Base-by-base conservation (phyloP, 2,888 invertebrate species). In the Mycalesis mineus region DNA sequence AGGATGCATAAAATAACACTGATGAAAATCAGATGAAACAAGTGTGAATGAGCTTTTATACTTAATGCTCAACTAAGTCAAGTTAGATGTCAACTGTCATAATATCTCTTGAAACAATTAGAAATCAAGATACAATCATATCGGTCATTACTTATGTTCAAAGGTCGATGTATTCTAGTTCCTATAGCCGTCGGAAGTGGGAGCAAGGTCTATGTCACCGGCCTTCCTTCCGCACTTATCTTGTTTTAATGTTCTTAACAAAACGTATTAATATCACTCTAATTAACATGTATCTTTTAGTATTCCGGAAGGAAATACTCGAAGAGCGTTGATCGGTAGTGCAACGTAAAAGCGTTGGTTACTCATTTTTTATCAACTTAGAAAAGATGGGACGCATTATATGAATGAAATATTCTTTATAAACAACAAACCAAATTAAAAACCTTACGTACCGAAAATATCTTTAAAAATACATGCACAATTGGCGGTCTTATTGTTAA, bases 141-240 rank as follows among this genome's bases (percentile, higher is more conserved):
- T 54, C 41, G 56, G 42, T 56, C 56, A 47, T 54, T 33, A 56
- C 48, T 57, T n/a, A 47, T 39, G 39, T 40, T 17, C 13, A 65
- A 69, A 78, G 78, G 75, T 65, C 75, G 67, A 60, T 65, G 64
- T 62, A 64, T 68, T 64, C 67, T 69, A 70, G 73, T 78, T 80
- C 78, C 78, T 77, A 74, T 68, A 65, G 57, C 52, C 63, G 71
- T 71, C 75, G 87, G 87, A 87, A 87, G 81, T 83, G 45, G 61
- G 48, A 50, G 67, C 84, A 81, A 86, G 86, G 84, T 73, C 71
- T 64, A 33, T 49, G 60, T 59, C 65, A 65, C 68, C 71, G 67
- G 80, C 75, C 80, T 84, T 82, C 78, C 85, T 86, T 87, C 86
- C 86, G 83, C 65, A 70, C 67, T 68, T 74, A 76, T 61, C 42